These are phyloP conservation scores for Paraescarpia echinospica DNA, from an alignment of 1,140 invertebrate species.

Conservation along the genomic window DNA sequence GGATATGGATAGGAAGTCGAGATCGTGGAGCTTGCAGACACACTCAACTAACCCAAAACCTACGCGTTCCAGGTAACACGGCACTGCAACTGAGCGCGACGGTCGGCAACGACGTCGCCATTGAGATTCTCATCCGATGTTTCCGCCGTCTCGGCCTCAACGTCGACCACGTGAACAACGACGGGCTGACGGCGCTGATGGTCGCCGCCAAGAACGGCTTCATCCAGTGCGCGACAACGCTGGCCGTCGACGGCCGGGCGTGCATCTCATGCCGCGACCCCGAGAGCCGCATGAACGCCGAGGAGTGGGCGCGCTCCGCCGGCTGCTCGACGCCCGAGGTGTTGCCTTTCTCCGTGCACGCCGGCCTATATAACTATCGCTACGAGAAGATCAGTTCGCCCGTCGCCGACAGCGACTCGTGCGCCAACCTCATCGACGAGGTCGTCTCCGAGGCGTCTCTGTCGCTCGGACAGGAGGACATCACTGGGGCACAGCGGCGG, in stretches of 20 bases:
- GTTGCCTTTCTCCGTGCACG: constrained; percentile 73
- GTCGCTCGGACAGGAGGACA: neutral
- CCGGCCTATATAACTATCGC: neutral
- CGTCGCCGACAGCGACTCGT: neutral
- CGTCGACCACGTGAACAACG: constrained; percentile 48
- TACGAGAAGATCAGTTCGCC: neutral
- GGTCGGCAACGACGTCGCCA: constrained; percentile 52
- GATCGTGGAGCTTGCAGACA: no score
- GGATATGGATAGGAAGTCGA: no score
- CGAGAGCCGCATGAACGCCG: constrained; percentile 34
- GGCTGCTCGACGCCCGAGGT: constrained; percentile 79
- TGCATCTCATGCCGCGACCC: constrained; percentile 39
- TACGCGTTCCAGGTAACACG: constrained; percentile 42
- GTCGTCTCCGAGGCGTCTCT: neutral
- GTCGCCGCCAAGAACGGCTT: constrained; percentile 46
- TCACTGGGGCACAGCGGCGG: neutral
- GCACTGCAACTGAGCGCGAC: constrained; percentile 49
- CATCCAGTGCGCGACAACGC: constrained; percentile 48
- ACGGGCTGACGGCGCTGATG: constrained; percentile 48
- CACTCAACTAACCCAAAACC: neutral
- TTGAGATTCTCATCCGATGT: constrained; percentile 44
- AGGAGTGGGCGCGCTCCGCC: constrained; percentile 36
- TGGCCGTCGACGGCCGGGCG: constrained; percentile 47
- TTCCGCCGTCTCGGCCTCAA: constrained; percentile 49
- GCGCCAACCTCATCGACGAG: neutral